Conservation (phyloP, 2,113 vertebrate species). For the Podarcis raffonei region DNA sequence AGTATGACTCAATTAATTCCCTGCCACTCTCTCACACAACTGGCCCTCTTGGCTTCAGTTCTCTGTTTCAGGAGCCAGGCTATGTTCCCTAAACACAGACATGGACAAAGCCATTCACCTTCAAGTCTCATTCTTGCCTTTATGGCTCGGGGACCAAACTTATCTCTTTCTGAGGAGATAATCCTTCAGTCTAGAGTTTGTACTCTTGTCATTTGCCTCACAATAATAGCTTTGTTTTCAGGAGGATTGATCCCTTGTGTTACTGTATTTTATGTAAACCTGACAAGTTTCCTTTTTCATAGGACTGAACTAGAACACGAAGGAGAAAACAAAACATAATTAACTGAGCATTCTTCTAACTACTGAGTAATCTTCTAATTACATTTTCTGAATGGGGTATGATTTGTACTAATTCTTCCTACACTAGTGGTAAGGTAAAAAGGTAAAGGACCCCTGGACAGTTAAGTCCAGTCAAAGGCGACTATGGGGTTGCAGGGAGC, state of each 20-base stretch:
- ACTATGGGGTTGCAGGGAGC: too few relatives aligned
- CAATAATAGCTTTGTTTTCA: neutral
- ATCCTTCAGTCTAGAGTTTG: neutral
- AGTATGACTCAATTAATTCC: slow-evolving; percentile 1
- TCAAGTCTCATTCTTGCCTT: neutral
- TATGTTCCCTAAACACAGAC: neutral
- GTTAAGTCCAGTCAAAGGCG: too few relatives aligned
- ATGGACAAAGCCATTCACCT: neutral
- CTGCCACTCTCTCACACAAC: neutral
- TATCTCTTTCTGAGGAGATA: neutral
- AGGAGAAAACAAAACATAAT: neutral
- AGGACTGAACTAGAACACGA: neutral
- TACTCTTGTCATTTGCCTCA: neutral
- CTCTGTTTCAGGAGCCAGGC: neutral
- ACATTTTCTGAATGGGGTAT: neutral
- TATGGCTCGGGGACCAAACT: neutral
- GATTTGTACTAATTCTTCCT: neutral
- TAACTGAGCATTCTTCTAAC: too few relatives aligned
- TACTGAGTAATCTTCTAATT: neutral
- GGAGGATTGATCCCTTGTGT: neutral
- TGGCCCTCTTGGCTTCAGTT: neutral
- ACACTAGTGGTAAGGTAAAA: too few relatives aligned
- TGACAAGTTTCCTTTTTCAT: neutral
- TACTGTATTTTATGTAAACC: neutral
- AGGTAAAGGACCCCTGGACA: too few relatives aligned